Evolutionary conservation across 2,797 vertebrate genomes (phyloP), one percentile per base, ranked within the genome.

Genomic region (Ctenopoma kingsleyae): DNA sequence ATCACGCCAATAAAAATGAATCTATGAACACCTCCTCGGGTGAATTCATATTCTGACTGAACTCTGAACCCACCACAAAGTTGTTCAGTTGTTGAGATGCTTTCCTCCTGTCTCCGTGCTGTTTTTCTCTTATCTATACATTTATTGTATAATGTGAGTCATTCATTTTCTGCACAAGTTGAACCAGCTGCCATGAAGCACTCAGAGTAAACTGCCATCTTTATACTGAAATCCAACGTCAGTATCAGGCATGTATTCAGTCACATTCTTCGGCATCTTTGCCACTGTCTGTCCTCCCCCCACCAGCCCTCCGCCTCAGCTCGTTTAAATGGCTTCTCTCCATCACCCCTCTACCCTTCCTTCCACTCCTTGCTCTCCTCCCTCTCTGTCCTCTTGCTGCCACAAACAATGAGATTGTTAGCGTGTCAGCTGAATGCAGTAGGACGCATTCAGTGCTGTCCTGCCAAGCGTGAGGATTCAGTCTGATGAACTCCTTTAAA

Each of bases 361-460:
- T 38, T 66, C 30, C 63, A 47, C 52, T 15, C 27, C 16, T 32
- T 35, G n/a, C 27, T 20, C 25, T 27, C 25, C 25, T 27, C 25
- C 32, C 35, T 48, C n/a, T 48, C 44, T 19, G 69, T 43, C 17
- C 53, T 51, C 52, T 57, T 38, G 36, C 44, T 63, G 52, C 46
- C 11, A 41, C 1, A 0, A 5, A 16, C 22, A 41, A 20, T 35
- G 43, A 41, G 68, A 43, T 8, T 62, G 92, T 93, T 94, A 92
- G 90, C 92, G 81, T 91, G 92, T 95, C 94, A 91, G 87, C 92
- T 92, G 90, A 91, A 83, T 90, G 92, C 93, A 89, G 88, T 91
- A 89, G 82, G 84, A 89, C 93, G 90, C 91, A 88, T 74, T 74
- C 81, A 95, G 90, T 1, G 1, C 41, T 48, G 50, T 32, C 43